Conservation (phyloP, 2,888 invertebrate species). For the Cinara cedri region DNA sequence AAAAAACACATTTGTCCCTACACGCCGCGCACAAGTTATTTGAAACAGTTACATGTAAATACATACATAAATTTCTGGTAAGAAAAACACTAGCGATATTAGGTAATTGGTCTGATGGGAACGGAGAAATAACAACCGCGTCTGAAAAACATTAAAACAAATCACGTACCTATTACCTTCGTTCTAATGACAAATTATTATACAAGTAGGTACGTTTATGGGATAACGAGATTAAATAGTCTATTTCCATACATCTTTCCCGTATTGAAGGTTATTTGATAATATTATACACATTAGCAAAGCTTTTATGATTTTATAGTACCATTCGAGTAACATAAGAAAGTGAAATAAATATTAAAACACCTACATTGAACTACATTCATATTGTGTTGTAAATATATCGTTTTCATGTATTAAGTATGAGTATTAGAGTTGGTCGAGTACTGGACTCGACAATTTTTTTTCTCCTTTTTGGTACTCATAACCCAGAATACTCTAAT, state of each 20-base stretch:
- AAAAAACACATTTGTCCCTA: constrained; percentile 34
- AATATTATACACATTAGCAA: neutral
- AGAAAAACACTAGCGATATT: constrained; percentile 4
- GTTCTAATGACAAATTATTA: neutral
- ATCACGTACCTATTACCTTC: neutral
- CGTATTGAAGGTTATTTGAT: neutral
- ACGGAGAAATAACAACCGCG: constrained; percentile 1
- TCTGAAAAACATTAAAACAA: constrained; percentile 20
- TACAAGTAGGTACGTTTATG: neutral
- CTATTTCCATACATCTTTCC: neutral
- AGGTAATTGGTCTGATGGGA: constrained; percentile 14
- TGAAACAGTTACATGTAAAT: neutral
- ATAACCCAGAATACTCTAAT: too few species aligned
- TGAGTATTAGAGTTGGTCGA: too few species aligned
- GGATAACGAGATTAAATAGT: neutral
- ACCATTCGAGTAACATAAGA: neutral
- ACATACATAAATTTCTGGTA: constrained; percentile 4
- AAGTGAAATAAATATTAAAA: neutral
- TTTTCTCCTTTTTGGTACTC: too few species aligned
- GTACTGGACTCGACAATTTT: too few species aligned
- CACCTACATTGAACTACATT: neutral
- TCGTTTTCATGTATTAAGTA: too few species aligned
- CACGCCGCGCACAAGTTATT: neutral
- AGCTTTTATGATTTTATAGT: neutral
- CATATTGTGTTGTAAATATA: neutral